A percentile compares a stretch with the other conserved stretches of the same genome.
phyloP scores from a whole-genome alignment of 2,797 vertebrate species.

The Syncerus caffer region DNA sequence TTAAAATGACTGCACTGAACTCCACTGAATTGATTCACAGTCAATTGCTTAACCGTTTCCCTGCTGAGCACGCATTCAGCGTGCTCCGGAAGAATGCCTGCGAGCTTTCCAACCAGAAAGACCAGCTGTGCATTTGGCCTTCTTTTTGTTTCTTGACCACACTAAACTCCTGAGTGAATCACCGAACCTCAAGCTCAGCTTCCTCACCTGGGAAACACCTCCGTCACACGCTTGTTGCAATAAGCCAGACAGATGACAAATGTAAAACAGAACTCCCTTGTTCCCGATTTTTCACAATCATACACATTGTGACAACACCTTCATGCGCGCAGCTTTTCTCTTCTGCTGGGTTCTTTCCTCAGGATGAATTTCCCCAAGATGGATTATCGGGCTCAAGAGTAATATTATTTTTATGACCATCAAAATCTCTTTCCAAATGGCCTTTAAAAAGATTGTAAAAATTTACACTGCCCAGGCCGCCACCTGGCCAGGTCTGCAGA shows the following conservation, averaged over 20 bases:
- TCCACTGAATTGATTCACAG: neutral
- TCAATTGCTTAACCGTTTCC: neutral
- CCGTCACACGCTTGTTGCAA: neutral
- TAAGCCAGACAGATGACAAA: neutral
- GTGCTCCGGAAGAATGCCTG: neutral
- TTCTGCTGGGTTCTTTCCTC: neutral
- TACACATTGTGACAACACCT: neutral
- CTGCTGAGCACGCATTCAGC: neutral
- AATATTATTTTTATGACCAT: conserved; percentile 34
- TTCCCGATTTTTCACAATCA: neutral
- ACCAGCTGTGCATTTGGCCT: neutral
- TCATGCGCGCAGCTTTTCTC: neutral
- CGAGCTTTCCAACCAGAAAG: neutral
- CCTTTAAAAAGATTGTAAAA: conserved; percentile 47
- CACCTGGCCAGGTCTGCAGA: conserved; percentile 43
- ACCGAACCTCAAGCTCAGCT: neutral
- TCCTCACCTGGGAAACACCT: conserved; percentile 30
- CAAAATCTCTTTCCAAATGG: conserved; percentile 55
- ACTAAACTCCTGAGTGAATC: neutral
- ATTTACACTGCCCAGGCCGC: neutral
- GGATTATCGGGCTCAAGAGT: conserved; percentile 33
- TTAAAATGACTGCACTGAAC: neutral
- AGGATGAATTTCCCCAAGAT: conserved; percentile 36
- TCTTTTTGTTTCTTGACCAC: neutral
- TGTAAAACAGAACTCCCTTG: neutral